Conservation (phyloP, 2,888 invertebrate species). For the Archips crataeganus region DNA sequence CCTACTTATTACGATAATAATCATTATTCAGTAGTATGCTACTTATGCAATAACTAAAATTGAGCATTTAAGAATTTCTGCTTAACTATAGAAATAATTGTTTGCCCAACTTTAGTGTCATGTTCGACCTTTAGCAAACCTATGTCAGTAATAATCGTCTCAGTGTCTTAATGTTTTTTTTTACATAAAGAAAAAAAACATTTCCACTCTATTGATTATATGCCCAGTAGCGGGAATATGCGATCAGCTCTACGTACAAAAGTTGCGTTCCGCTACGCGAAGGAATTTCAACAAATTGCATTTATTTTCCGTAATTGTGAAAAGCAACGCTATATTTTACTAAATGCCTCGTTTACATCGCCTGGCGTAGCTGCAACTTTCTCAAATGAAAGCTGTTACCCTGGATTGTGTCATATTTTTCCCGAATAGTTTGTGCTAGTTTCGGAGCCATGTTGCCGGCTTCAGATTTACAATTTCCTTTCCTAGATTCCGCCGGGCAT, state of each 20-base stretch:
- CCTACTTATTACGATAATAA: no score
- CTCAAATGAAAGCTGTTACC: constrained; percentile 21
- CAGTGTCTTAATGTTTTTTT: no score
- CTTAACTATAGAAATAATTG: no score
- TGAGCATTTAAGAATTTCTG: no score
- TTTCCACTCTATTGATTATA: no score
- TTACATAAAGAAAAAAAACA: no score
- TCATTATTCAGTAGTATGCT: no score
- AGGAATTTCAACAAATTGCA: neutral
- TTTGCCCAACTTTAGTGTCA: no score
- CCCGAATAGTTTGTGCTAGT: constrained; percentile 20
- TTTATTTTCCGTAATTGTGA: constrained; percentile 3
- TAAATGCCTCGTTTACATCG: constrained; percentile 4
- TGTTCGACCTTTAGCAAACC: no score
- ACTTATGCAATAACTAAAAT: no score
- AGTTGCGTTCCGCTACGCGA: neutral
- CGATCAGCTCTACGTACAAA: neutral
- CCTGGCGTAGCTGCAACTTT: constrained; percentile 17
- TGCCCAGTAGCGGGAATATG: no score
- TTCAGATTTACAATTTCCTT: constrained; percentile 50
- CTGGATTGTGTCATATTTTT: constrained; percentile 29
- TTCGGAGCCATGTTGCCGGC: constrained; percentile 38
- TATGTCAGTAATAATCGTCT: no score
- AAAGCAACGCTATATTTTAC: constrained; percentile 14
- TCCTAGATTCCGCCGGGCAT: constrained; percentile 48